Evolutionary conservation across 2,113 vertebrate species (phyloP).

Genomic region (Perccottus glenii): DNA sequence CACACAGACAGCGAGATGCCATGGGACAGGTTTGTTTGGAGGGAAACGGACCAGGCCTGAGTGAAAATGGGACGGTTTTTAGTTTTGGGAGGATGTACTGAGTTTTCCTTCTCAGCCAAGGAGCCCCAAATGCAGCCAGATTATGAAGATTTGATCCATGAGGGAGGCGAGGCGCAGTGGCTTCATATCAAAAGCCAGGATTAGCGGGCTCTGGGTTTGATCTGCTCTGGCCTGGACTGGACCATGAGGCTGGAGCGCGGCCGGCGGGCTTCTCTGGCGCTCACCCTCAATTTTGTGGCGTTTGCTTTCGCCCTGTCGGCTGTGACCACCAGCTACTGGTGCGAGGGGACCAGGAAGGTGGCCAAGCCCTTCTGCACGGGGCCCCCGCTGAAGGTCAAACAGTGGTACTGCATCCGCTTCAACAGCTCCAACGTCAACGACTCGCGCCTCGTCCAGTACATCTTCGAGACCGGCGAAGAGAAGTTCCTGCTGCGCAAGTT

Average conservation of each 20-base stretch:
- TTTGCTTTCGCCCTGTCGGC: constrained; percentile 85
- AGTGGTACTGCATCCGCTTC: constrained; percentile 83
- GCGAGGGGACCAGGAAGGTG: constrained; percentile 86
- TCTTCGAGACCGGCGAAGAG: constrained; percentile 89
- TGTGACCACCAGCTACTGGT: constrained; percentile 91
- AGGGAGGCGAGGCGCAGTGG: constrained; percentile 58
- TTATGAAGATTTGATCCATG: constrained; percentile 76
- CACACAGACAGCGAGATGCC: neutral
- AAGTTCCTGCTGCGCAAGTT: constrained; percentile 85
- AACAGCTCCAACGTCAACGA: constrained; percentile 77
- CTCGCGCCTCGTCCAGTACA: constrained; percentile 85
- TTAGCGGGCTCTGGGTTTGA: constrained; percentile 66
- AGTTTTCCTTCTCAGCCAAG: constrained; percentile 34
- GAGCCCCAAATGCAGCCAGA: constrained; percentile 61
- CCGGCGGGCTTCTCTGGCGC: constrained; percentile 80
- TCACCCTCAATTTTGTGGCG: constrained; percentile 84
- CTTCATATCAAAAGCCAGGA: constrained; percentile 65
- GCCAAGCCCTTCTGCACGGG: constrained; percentile 87
- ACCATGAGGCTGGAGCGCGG: constrained; percentile 76
- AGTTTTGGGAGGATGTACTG: constrained; percentile 21
- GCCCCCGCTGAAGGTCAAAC: constrained; percentile 64
- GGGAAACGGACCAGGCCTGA: constrained; percentile 12
- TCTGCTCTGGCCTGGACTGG: constrained; percentile 54
- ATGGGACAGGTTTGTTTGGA: constrained; percentile 30
- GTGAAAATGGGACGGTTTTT: constrained; percentile 21